Conservation (phyloP, 2,113 vertebrate genomes). For the Pollimyrus isidori region DNA sequence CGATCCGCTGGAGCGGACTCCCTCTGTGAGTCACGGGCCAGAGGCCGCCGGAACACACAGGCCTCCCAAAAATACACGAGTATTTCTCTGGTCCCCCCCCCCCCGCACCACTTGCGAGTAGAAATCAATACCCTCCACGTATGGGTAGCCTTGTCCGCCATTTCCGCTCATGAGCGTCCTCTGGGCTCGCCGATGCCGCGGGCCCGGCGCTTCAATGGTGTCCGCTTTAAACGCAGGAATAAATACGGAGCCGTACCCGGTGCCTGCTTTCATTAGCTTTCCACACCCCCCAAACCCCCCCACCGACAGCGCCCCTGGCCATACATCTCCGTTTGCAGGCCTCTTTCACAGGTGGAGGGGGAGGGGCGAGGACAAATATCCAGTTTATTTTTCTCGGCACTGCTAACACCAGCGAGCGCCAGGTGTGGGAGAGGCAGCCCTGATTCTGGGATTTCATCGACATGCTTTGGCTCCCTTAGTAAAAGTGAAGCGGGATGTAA, state of each 20-base stretch:
- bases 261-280: conserved; percentile 65
- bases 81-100: not conserved
- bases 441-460: not conserved
- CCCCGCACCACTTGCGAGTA: conserved; percentile 38
- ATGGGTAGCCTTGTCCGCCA: conserved; percentile 31
- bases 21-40: conserved; percentile 71
- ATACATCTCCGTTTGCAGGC: conserved; percentile 48
- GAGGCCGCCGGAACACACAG: conserved; percentile 63
- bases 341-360: conserved; percentile 25
- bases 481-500: not conserved
- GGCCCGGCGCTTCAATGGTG: conserved; percentile 56
- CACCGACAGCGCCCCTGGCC: conserved; percentile 47
- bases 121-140: conserved; percentile 61
- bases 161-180: conserved; percentile 54
- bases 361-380: not conserved
- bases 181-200: conserved; percentile 57
- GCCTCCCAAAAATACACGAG: conserved; percentile 66
- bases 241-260: conserved; percentile 60
- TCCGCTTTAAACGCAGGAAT: conserved; percentile 51
- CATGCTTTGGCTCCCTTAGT: not conserved
- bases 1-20: conserved; percentile 58
- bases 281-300: conserved; percentile 41
- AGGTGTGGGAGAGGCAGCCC: not conserved
- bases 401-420: not conserved
- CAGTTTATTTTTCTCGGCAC: not conserved